Base-by-base conservation (phyloP, 2,797 vertebrate genomes). In the Chromis chromis region DNA sequence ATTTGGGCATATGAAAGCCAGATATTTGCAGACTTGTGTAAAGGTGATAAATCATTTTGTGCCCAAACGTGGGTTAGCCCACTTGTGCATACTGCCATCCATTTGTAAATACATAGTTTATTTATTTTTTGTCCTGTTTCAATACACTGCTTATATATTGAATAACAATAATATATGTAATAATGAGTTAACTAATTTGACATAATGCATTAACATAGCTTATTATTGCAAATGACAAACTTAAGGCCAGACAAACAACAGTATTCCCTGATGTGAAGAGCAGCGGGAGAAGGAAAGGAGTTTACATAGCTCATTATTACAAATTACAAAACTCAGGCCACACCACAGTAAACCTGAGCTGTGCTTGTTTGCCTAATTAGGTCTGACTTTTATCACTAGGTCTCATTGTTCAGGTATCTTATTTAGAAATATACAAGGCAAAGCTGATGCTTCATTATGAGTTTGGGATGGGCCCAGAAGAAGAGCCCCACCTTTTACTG, bases 401-500 rank as follows among this genome's bases (percentile, higher is more conserved):
- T 8, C 31, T 31, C 2, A 8, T 1, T 44, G 4, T 1, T 5
- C 48, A 12, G 14, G 19, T 28, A 16, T 48, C 24, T 39, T 31
- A 55, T 53, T 67, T 67, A 21, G 25, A 50, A 61, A 49, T 33
- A 21, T 53, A 4, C 22, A 33, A 17, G 27, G 9, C 12, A 36
- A 24, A 49, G 49, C 0, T 8, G 36, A 46, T 39, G 11, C 19
- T 46, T 46, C 11, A 33, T 57, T 36, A 40, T 13, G 4, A 16
- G 12, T 42, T 16, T 42, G 39, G 13, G 22, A n/a, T 4, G 27
- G 27, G 10, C 11, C 14, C 33, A 62, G 19, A 53, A 39, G 24
- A 42, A 31, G 60, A 74, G 2, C 25, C 1, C 10, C 28, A 25
- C 4, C 9, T 49, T 69, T 60, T 65, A 40, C 21, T 70, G 68